Base-by-base conservation (phyloP, 2,888 invertebrate species). In the Hybos culiciformis region DNA sequence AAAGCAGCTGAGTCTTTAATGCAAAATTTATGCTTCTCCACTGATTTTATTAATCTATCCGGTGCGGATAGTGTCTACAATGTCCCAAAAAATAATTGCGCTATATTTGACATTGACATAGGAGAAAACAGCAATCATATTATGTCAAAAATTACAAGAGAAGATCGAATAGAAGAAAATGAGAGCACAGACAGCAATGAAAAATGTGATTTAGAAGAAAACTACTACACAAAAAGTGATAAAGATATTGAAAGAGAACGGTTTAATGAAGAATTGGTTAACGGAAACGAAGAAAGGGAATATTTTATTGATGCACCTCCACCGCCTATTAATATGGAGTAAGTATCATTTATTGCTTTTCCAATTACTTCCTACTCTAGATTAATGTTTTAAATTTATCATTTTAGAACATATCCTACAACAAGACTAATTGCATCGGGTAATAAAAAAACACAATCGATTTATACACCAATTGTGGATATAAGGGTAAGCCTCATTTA, bases 161-260 rank as follows among this genome's bases (percentile, higher is more conserved):
- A 36, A 15, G 42, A 44, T 31, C 31, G 23, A 37, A 29, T 29
- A 17, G 40, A 43, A 18, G 39, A 14, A 37, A 36, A 17, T 21
- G 45, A 39, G 49, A 26, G 50, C 51, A 20, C 1, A 29, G 42
- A 33, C 32, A 39, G 24, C 43, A 47, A 37, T 41, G 48, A 20
- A 62, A 62, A 56, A 61, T 29, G 61, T 56, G 58, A 60, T 12
- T 56, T 52, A 36, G 61, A 62, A 43, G 57, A 59, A 6, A 63
- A 62, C 40, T 63, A 65, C 49, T 66, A 63, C 43, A 64, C 62
- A 21, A 62, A 63, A 50, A 63, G 61, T 45, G 66, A 66, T 51
- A 56, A 62, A 29, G 51, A 55, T 24, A 62, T 63, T 46, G 58
- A 56, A 39, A 47, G 54, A 12, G 59, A 61, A 37, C 56, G 61